Evolutionary conservation across 92 coral and sea anemone genomes (phyloP).

Genomic region (Paramuricea clavata): DNA sequence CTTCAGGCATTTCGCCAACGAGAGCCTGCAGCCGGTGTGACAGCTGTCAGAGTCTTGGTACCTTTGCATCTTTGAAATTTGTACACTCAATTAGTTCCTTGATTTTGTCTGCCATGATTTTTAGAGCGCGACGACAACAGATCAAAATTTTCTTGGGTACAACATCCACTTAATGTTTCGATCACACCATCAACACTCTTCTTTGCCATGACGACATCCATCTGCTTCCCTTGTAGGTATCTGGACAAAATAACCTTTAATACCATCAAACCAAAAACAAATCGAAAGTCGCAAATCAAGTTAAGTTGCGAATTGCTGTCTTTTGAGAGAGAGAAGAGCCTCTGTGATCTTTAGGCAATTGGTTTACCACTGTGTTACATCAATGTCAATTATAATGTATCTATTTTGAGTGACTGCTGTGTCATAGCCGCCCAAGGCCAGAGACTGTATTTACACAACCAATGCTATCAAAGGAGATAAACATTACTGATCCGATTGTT

Average conservation of each 20-base stretch:
- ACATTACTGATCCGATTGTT: too few species aligned
- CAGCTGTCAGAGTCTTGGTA: constrained; percentile 34
- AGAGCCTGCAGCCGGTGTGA: constrained; percentile 49
- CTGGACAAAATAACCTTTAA: constrained; percentile 48
- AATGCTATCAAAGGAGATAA: too few species aligned
- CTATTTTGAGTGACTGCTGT: too few species aligned
- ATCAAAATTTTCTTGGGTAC: constrained; percentile 23
- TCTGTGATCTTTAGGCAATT: constrained; percentile 40
- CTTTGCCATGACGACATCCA: constrained; percentile 51
- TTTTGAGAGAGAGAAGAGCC: constrained; percentile 46
- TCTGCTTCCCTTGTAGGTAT: constrained; percentile 55
- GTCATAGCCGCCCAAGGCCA: too few species aligned
- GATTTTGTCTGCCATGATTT: constrained; percentile 52
- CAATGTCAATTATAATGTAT: too few species aligned
- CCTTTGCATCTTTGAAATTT: constrained; percentile 51
- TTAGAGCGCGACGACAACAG: constrained; percentile 50
- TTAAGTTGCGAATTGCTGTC: constrained; percentile 53
- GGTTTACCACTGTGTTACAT: constrained; percentile 38
- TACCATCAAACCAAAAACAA: constrained; percentile 53
- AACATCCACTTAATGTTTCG: constrained; percentile 43
- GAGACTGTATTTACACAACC: too few species aligned
- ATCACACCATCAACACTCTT: constrained; percentile 44
- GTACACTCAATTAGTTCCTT: constrained; percentile 20
- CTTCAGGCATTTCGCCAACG: constrained; percentile 39
- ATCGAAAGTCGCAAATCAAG: constrained; percentile 54